Evolutionary conservation across 1,140 invertebrate genomes (phyloP), one percentile per base, ranked within the genome.

Genomic region (fruit fly (Drosophila melanogaster)): DNA sequence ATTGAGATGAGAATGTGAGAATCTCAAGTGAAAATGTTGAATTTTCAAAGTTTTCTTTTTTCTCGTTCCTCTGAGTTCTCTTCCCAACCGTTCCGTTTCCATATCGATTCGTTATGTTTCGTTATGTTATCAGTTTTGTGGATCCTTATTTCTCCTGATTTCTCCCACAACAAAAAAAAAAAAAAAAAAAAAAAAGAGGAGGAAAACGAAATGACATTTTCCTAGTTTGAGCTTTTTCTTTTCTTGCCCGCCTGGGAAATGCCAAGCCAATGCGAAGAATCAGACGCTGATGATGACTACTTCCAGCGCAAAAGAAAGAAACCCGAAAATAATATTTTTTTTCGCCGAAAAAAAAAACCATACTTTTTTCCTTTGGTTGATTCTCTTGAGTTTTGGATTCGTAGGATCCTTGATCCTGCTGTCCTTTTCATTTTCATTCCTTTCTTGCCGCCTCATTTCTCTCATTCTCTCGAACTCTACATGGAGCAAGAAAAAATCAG

Each of bases 141-240:
- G n/a, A 64, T 51, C 64, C 47, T 33, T 50, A 44, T 66, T 50
- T 33, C n/a, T 50, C 26, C 59, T 67, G 37, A 67, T 65, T 67
- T 66, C 44, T 56, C 46, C 46, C 60, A 50, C 41, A 59, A 79
- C 54, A n/a, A n/a, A n/a, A n/a, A n/a, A 64, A 67, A 46, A 73
- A 43, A 59, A 67, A 46, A 70, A 44, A 59, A 65, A 57, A 54
- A 57, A 38, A 58, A 54, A 64, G 17, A 78, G 51, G 47, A 60
- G 44, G 49, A 65, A 79, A 62, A 64, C 46, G 55, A 66, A 64
- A 70, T 22, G 64, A 78, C 62, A 80, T 73, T 77, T 87, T 80
- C 61, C 79, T 80, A 65, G 76, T 90, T 92, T 92, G 90, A 92
- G 90, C 90, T 91, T 91, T 92, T 92, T 92, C 87, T 92, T 91